Base-by-base conservation (phyloP, 2,888 invertebrate genomes). In the Xestobium rufovillosum region DNA sequence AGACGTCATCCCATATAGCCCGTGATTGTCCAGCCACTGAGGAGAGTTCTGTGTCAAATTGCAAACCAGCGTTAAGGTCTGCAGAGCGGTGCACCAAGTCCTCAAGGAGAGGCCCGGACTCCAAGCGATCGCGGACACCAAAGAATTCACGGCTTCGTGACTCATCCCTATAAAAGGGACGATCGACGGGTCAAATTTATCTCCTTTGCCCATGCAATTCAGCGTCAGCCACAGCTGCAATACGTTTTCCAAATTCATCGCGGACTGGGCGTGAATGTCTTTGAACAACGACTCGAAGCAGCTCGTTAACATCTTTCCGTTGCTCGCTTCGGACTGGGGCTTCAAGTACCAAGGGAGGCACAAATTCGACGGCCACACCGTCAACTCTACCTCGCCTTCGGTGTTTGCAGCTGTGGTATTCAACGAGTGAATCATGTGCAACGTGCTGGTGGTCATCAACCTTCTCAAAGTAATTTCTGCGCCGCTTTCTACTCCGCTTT, bases 201-300 rank as follows among this genome's bases (percentile, higher is more conserved):
- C 68, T 57, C 29, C 67, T 28, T 50, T 52, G n/a, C 52, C 51
- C 38, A 41, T 44, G 38, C 54, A 72, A 75, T 88, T 89, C 43
- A 91, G 68, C 2, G 87, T 89, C 43, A 92, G 69, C 88, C 91
- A 92, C 48, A 91, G 69, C 47, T 88, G 84, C 23, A 91, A 69
- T 31, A 88, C 80, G 57, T 86, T 78, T 65, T 91, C 91, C 59
- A 91, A 73, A 59, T 83, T 82, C 12, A 80, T 75, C 58, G 83
- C 78, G 33, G 80, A 76, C 61, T 78, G 76, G 73, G 73, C 55
- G 50, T 78, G 76, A 31, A 80, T 62, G 48, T 79, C 75, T n/a
- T 73, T 71, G 55, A 83, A 80, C 50, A 84, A 70, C 45, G 71
- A 70, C 52, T 81, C 76, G 50, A 83, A 84, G 44, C 82, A 82